A percentile compares a stretch with the other conserved stretches of the same genome.
Evolutionary conservation across 2,113 vertebrate genomes (phyloP).

Genomic region (Mola mola): DNA sequence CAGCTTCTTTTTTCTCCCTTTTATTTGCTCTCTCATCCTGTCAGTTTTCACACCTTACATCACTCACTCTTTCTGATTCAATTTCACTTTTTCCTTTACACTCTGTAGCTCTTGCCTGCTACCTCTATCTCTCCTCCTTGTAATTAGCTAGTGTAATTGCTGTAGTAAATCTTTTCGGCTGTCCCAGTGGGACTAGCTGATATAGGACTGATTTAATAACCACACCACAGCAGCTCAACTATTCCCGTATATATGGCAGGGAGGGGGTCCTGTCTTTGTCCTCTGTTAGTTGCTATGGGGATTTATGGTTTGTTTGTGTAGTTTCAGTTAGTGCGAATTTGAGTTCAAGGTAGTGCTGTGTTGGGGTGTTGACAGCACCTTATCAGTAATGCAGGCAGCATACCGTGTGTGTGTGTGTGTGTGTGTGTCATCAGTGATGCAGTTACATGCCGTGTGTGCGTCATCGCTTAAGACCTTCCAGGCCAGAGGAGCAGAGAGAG

Average conservation of each 20-base stretch:
- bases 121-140: constrained; percentile 62
- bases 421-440: constrained; percentile 67
- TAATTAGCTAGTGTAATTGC: constrained; percentile 85
- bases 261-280: constrained; percentile 43
- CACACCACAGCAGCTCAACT: constrained; percentile 71
- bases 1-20: constrained; percentile 31
- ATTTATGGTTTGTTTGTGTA: constrained; percentile 80
- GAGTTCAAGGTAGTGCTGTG: constrained; percentile 78
- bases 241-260: constrained; percentile 29
- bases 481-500: constrained; percentile 77
- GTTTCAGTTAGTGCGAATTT: constrained; percentile 73
- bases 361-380: constrained; percentile 68
- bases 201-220: constrained; percentile 85
- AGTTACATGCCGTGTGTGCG: constrained; percentile 69
- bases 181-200: constrained; percentile 82
- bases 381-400: constrained; percentile 76
- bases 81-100: constrained; percentile 62
- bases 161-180: constrained; percentile 84
- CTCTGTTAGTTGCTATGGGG: constrained; percentile 75
- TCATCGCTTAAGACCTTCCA: constrained; percentile 79
- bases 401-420: constrained; percentile 45
- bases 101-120: constrained; percentile 56
- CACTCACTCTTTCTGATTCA: constrained; percentile 64
- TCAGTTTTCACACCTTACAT: constrained; percentile 52
- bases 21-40: constrained; percentile 51